Evolutionary conservation across 1,140 invertebrate species (phyloP), one percentile per base, ranked within the genome.

Genomic region (Mycetomoellerius zeteki): DNA sequence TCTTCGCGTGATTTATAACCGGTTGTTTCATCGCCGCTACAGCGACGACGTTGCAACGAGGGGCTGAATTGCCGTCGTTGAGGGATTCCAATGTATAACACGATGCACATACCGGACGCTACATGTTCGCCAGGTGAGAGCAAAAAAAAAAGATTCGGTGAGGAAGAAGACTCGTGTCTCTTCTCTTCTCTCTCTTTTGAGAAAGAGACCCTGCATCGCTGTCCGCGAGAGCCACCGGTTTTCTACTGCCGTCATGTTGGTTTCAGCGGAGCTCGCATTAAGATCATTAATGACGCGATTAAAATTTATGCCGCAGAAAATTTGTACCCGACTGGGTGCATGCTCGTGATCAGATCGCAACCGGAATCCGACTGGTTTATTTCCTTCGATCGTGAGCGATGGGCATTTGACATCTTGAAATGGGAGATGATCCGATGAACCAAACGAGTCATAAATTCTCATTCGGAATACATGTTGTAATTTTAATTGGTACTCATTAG

Each of bases 51-150:
- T 82, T 64, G 54, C 72, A 60, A 85, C 52, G 71, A 85, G 72
- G 65, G 37, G 80, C 69, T 84, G 69, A 80, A 76, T 88, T 60
- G 86, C 78, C 77, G 37, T 58, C 78, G 82, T 89, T 76, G 65
- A 86, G 27, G 73, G 88, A 86, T 89, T 77, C 78, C 78, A 64
- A 85, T 88, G 64, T 88, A 85, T 88, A 89, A 89, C 73, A 88
- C 65, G 12, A 71, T n/a, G 81, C 87, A 87, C 78, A 50, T 85
- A 89, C 80, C 72, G 72, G 87, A 72, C 56, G 72, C 65, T 65
- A 27, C 64, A 47, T 60, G 78, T 72, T 85, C 64, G 64, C 72
- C 47, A 30, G 19, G 6, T 27, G 21, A 47, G 43, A n/a, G 58
- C 43, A 72, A 84, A 89, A 89, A 88, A 16, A 50, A 50, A 16